Evolutionary conservation across 2,113 vertebrate species (phyloP).

Genomic region (Zootoca vivipara): DNA sequence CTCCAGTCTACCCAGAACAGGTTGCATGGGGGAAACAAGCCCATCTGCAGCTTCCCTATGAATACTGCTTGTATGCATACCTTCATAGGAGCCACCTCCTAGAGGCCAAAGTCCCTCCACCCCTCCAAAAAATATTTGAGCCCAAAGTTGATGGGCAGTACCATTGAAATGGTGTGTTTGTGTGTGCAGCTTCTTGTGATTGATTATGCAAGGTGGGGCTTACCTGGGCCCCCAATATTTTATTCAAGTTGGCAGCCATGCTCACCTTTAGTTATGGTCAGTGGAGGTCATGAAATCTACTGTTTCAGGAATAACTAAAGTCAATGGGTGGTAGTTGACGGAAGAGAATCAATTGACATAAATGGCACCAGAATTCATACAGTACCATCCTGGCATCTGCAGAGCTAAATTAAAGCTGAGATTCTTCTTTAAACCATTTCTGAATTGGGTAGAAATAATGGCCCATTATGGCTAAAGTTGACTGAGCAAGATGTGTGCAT

Average conservation of each 20-base stretch:
- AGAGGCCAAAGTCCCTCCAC: no score
- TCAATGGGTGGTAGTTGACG: background rate
- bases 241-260: no score
- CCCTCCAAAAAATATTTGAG: no score
- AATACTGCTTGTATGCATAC: background rate
- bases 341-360: background rate
- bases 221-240: no score
- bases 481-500: background rate
- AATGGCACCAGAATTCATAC: background rate
- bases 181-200: no score
- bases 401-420: background rate
- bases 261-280: background rate
- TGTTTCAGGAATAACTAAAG: background rate
- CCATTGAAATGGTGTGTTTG: no score
- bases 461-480: constrained; percentile 1
- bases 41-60: no score
- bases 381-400: background rate
- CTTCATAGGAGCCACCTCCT: no score
- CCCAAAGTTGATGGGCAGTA: no score
- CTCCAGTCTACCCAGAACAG: background rate
- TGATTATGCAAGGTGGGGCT: no score
- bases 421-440: constrained; percentile 1
- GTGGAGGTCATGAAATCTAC: background rate
- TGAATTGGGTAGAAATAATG: constrained; percentile 15
- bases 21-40: background rate